A percentile compares a stretch with the other conserved stretches of the same genome.
Conservation (phyloP, 2,113 vertebrate species). For the Callocephalon fimbriatum region DNA sequence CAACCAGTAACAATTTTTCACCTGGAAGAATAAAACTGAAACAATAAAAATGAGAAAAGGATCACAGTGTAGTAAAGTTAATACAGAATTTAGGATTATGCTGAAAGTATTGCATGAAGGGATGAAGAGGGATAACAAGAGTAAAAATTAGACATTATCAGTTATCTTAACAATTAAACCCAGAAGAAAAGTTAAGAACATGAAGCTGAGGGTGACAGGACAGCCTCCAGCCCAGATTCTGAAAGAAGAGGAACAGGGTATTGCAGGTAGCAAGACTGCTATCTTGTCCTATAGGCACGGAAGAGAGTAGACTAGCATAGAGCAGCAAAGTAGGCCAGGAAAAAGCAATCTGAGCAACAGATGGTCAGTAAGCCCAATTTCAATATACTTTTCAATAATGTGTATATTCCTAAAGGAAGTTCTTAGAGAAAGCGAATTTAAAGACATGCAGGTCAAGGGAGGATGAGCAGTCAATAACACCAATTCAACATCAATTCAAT, state of each 20-base stretch:
- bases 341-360: background rate
- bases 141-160: background rate
- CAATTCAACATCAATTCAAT: background rate
- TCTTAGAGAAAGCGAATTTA: background rate
- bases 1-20: background rate
- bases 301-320: background rate
- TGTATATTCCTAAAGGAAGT: background rate
- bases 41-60: background rate
- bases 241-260: background rate
- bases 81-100: background rate
- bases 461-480: background rate
- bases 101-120: background rate
- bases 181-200: background rate
- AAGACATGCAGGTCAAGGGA: background rate
- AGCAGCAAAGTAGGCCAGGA: background rate
- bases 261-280: background rate
- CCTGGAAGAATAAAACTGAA: background rate
- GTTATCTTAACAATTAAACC: background rate
- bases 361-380: background rate
- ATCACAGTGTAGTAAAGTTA: background rate
- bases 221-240: background rate
- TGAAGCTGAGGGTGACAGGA: background rate
- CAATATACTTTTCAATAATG: background rate
- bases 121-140: background rate
- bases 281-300: background rate